Percentiles rank a stretch among this genome's conserved stretches.
phyloP scores from a whole-genome alignment of 1,140 invertebrate genomes.

The Stegodyphus dumicola region DNA sequence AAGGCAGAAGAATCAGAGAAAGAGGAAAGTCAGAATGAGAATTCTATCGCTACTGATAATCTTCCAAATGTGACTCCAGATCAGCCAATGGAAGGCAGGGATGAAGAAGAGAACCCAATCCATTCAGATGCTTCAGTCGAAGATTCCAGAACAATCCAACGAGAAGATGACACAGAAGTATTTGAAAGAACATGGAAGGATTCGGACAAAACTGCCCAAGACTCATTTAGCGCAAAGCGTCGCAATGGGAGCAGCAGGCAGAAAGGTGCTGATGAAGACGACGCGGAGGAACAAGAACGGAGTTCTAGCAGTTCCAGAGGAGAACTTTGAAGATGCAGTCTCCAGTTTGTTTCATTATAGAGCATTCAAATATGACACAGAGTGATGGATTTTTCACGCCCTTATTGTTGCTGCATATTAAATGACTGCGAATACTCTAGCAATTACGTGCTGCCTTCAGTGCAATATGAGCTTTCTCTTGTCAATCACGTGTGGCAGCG shows the following conservation, averaged over 20 bases:
- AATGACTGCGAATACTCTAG: too few species aligned
- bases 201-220: not conserved
- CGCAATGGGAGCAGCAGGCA: conserved; percentile 40
- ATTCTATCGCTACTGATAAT: not conserved
- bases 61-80: not conserved
- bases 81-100: not conserved
- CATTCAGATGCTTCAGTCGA: not conserved
- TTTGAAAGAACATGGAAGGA: conserved; percentile 4
- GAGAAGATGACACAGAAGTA: conserved; percentile 4
- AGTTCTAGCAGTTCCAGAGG: conserved; percentile 52
- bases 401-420: too few species aligned
- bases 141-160: not conserved
- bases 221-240: conserved; percentile 26
- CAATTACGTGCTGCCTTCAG: too few species aligned
- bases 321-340: conserved; percentile 10
- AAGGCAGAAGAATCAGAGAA: not conserved
- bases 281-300: conserved; percentile 31
- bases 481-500: too few species aligned
- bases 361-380: too few species aligned
- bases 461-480: too few species aligned
- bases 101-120: not conserved
- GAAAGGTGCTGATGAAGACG: conserved; percentile 3
- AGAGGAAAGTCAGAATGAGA: not conserved
- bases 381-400: too few species aligned
- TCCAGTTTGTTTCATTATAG: too few species aligned